Evolutionary conservation across 2,888 invertebrate species (phyloP).

Genomic region (Bellardia bayeri): DNA sequence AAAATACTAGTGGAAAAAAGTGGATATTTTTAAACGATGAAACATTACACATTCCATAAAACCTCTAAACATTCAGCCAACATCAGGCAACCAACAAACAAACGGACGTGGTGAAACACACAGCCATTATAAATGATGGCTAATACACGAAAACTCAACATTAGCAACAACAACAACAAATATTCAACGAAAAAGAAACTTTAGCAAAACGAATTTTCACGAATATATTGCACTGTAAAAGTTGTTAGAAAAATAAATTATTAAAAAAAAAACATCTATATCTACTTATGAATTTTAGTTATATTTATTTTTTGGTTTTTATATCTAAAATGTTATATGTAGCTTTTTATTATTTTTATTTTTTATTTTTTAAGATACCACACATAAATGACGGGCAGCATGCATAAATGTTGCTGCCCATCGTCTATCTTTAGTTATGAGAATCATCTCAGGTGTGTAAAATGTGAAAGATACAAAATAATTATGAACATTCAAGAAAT

Average conservation of each 20-base stretch:
- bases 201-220: slow-evolving; percentile 49
- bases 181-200: slow-evolving; percentile 47
- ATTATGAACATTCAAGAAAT: slow-evolving; percentile 76
- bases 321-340: slow-evolving; percentile 30
- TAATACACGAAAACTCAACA: slow-evolving; percentile 50
- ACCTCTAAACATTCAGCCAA: slow-evolving; percentile 60
- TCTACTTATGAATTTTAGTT: slow-evolving; percentile 27
- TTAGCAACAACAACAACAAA: slow-evolving; percentile 42
- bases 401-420: too few relatives aligned
- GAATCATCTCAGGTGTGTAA: slow-evolving; percentile 81
- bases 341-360: slow-evolving; percentile 38
- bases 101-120: slow-evolving; percentile 63
- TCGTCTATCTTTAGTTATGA: background rate
- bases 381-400: background rate
- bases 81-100: slow-evolving; percentile 1
- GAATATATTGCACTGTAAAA: slow-evolving; percentile 57
- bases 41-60: slow-evolving; percentile 83
- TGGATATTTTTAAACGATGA: slow-evolving; percentile 78
- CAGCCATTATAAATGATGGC: slow-evolving; percentile 68
- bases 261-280: background rate
- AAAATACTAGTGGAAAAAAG: slow-evolving; percentile 28
- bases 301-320: slow-evolving; percentile 27
- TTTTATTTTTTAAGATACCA: slow-evolving; percentile 55
- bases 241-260: slow-evolving; percentile 44
- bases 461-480: slow-evolving; percentile 75